Evolutionary conservation across 2,797 vertebrate genomes (phyloP).

Genomic region (Falco naumanni): DNA sequence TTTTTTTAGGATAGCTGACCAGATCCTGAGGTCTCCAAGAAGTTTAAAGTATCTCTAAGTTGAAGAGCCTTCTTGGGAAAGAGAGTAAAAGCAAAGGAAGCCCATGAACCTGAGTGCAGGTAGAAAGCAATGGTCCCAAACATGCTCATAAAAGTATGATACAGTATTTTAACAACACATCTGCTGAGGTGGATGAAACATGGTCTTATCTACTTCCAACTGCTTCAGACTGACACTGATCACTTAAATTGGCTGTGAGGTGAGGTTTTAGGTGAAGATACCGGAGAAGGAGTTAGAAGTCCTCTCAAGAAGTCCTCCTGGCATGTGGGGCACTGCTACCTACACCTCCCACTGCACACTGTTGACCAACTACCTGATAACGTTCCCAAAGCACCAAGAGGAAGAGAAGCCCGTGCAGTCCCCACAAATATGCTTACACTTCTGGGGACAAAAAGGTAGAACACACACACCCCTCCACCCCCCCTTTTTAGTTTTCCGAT

Average conservation of each 20-base stretch:
- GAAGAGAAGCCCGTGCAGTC: not conserved
- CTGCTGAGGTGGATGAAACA: not conserved
- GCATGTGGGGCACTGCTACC: not conserved
- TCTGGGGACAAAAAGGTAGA: not conserved
- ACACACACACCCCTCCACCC: not conserved
- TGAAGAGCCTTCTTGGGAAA: not conserved
- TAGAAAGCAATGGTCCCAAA: not conserved
- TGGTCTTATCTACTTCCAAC: not conserved
- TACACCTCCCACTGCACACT: not conserved
- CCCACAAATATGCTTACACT: not conserved
- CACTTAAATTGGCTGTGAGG: not conserved
- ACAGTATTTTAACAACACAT: rapidly evolving
- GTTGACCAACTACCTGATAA: not conserved
- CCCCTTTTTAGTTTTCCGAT: not conserved
- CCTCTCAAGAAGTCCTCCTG: not conserved
- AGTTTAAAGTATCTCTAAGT: not conserved
- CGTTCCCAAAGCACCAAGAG: not conserved
- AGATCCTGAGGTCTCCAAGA: not conserved
- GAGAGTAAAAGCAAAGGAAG: not conserved
- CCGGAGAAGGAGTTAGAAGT: not conserved
- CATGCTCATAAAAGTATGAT: not conserved
- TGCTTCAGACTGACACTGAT: not conserved
- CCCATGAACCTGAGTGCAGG: not conserved
- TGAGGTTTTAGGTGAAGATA: not conserved
- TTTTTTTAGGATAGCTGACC: not conserved